phyloP scores from a whole-genome alignment of 2,888 invertebrate species.

The Arctia plantaginis region DNA sequence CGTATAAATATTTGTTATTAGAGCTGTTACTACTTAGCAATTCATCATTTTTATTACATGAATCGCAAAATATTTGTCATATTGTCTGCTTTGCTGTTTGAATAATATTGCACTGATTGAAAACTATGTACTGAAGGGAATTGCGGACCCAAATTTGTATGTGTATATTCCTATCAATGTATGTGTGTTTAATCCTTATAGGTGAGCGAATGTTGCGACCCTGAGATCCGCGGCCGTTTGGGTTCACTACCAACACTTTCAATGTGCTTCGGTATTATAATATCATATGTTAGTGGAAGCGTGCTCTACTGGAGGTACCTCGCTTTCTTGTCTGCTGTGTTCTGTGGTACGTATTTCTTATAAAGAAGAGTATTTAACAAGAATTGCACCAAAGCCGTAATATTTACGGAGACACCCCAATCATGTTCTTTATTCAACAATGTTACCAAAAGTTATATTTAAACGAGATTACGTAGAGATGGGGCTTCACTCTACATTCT shows the following conservation, averaged over 20 bases:
- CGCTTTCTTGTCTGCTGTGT: constrained; percentile 83
- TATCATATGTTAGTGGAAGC: constrained; percentile 87
- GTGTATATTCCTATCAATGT: not conserved
- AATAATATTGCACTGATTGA: not conserved
- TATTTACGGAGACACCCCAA: not conserved
- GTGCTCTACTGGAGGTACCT: constrained; percentile 87
- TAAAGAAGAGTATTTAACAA: not conserved
- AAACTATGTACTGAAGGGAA: not conserved
- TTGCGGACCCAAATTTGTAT: not conserved
- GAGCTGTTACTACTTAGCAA: not conserved
- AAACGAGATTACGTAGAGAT: not conserved
- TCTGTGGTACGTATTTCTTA: constrained; percentile 69
- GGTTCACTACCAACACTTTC: constrained; percentile 89
- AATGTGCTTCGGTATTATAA: constrained; percentile 88
- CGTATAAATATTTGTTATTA: too few species aligned
- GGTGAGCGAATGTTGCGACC: constrained; percentile 88
- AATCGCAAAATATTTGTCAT: not conserved
- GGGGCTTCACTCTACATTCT: too few species aligned
- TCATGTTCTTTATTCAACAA: not conserved
- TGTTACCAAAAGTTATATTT: not conserved
- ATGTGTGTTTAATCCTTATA: constrained; percentile 48
- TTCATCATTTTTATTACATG: not conserved
- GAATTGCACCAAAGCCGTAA: too few species aligned
- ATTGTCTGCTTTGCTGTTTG: not conserved
- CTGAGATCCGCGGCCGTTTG: constrained; percentile 87